These are phyloP conservation scores for Drosophila setosimentum DNA, from an alignment of 2,888 invertebrate genomes.

Conservation along the genomic window DNA sequence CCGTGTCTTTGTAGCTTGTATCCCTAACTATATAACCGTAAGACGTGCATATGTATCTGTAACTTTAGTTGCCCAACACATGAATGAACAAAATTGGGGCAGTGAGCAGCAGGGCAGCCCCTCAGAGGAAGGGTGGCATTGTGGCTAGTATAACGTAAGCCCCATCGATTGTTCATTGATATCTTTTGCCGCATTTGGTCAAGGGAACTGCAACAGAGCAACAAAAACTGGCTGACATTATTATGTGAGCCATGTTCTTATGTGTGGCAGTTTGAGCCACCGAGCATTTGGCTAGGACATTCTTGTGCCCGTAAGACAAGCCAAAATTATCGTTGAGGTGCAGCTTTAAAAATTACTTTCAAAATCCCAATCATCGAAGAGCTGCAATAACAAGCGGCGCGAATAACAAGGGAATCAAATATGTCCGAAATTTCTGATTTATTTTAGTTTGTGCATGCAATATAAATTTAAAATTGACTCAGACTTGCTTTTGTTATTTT, in stretches of 20 bases:
- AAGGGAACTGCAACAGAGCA: conserved; percentile 30
- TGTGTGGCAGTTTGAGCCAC: conserved; percentile 48
- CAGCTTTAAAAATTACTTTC: conserved; percentile 30
- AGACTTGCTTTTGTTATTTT: neutral
- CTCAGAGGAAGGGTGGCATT: conserved; percentile 13
- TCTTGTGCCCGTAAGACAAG: conserved; percentile 44
- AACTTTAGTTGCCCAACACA: conserved; percentile 33
- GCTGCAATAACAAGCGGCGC: neutral
- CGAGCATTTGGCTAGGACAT: conserved; percentile 51
- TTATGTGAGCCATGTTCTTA: conserved; percentile 65
- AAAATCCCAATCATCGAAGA: conserved; percentile 17
- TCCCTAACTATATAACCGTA: conserved; percentile 34
- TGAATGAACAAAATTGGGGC: conserved; percentile 5
- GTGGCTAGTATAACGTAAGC: conserved; percentile 52
- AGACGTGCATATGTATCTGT: conserved; percentile 60
- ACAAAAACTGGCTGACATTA: conserved; percentile 40
- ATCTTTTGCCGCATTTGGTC: conserved; percentile 62
- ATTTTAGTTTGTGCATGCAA: conserved; percentile 26
- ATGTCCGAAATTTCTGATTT: conserved; percentile 8
- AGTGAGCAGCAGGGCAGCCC: neutral
- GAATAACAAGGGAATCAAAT: conserved; percentile 6
- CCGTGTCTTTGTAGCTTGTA: conserved; percentile 56
- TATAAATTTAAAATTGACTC: neutral
- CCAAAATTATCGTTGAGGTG: conserved; percentile 38
- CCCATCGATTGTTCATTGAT: conserved; percentile 77